Evolutionary conservation across 2,888 invertebrate species (phyloP), one percentile per base, ranked within the genome.

Genomic region (Sarcophaga rosellei): DNA sequence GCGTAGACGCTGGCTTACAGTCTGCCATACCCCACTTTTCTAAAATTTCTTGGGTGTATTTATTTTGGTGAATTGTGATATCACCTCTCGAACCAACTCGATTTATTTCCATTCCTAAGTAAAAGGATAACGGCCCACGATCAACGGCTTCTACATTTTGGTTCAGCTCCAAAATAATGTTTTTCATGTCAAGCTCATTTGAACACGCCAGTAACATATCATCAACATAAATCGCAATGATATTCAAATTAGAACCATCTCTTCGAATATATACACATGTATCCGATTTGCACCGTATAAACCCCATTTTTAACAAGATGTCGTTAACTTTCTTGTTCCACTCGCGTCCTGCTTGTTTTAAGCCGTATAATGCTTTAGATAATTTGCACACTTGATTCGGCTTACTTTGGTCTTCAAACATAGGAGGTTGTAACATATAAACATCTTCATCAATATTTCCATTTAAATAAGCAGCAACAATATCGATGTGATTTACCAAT

Each of bases 301-400:
- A 77, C n/a, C 77, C 68, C 57, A 68, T 77, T 17, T 63, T 21
- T 17, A 23, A 47, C 15, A 76, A 63, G 25, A 76, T 65, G 0
- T 35, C 25, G 65, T 47, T 76, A 8, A 65, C 45, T 76, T 76
- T 76, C 23, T 21, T 45, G 21, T 89, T 88, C 88, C 88, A 88
- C n/a, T 76, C 20, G 5, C 87, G 75, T 20, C 83, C 88, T 11
- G 88, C 84, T 45, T 88, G 88, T 66, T 88, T 89, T 3, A 89
- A 69, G 5, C 88, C 88, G 5, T 87, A 61, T 61, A 61, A 66
- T 3, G 65, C 47, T 23, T 66, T 76, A 11, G 17, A 8, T 53
- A 76, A 57, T 57, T 66, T 76, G 25, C 76, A 76, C 1, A 74
- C 20, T 61, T 63, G 61, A 8, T 59, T 4, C n/a, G 76, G 57